Conservation (phyloP, 92 coral and sea anemone species). For the Palythoa grandiflora region DNA sequence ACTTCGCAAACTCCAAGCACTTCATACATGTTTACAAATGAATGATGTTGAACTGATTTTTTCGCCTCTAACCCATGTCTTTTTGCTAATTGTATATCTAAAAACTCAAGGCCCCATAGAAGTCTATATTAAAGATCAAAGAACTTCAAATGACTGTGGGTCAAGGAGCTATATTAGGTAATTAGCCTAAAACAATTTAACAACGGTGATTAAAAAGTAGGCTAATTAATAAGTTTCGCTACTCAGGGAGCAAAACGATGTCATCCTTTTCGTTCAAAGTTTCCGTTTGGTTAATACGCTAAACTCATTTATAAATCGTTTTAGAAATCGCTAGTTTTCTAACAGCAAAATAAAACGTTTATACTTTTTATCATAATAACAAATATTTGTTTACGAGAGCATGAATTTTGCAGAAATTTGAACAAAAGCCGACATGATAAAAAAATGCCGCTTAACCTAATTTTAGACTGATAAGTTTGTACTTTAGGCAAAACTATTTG, state of each 20-base stretch:
- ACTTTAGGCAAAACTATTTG: too few relatives aligned
- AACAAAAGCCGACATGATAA: conserved; percentile 1
- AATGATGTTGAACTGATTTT: not conserved
- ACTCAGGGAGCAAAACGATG: too few relatives aligned
- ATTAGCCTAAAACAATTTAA: not conserved
- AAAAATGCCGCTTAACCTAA: not conserved
- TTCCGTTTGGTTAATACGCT: not conserved
- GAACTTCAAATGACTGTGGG: not conserved
- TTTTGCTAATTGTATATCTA: not conserved
- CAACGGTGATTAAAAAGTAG: not conserved
- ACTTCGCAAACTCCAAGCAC: not conserved
- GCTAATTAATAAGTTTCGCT: not conserved
- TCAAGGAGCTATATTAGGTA: not conserved
- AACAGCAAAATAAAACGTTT: not conserved
- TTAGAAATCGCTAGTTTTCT: not conserved
- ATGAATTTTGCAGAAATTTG: not conserved
- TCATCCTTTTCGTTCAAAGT: not conserved
- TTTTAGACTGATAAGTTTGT: not conserved
- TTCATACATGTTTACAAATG: conserved; percentile 3
- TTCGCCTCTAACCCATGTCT: not conserved
- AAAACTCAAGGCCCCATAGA: too few relatives aligned
- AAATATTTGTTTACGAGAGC: not conserved
- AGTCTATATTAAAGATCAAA: not conserved
- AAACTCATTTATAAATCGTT: not conserved
- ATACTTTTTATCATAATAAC: not conserved